A percentile compares a stretch with the other conserved stretches of the same genome.
Conservation (phyloP, 1,140 invertebrate genomes). For the Psix sp. region DNA sequence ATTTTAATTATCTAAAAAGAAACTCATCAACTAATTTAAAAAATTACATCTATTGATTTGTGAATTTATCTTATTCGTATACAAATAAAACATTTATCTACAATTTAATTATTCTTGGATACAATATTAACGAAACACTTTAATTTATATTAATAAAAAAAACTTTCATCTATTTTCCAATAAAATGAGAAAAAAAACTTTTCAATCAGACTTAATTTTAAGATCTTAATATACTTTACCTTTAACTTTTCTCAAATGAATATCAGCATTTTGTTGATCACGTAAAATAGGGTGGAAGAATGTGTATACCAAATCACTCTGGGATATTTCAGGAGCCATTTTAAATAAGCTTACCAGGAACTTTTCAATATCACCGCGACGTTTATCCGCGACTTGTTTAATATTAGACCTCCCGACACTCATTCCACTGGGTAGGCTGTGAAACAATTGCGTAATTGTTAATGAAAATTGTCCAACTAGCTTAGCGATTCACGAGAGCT, state of each 20-base stretch:
- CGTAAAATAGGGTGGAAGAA: constrained; percentile 97
- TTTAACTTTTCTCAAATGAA: constrained; percentile 80
- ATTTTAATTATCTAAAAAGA: no score
- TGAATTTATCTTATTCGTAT: constrained; percentile 13
- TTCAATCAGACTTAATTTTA: constrained; percentile 11
- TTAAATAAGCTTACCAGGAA: constrained; percentile 92
- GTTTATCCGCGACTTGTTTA: constrained; percentile 93
- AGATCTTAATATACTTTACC: constrained; percentile 73
- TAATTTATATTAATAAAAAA: constrained; percentile 7
- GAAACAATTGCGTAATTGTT: constrained; percentile 29
- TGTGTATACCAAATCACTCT: constrained; percentile 97
- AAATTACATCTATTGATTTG: background rate
- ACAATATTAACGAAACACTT: no score
- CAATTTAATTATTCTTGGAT: no score
- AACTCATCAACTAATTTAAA: no score
- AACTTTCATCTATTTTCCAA: constrained; percentile 13
- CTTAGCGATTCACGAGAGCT: constrained; percentile 4
- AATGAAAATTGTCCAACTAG: constrained; percentile 6
- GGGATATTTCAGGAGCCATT: constrained; percentile 94
- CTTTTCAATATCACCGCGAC: constrained; percentile 89
- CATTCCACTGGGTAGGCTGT: constrained; percentile 85
- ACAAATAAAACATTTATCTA: no score
- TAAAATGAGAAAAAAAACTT: background rate
- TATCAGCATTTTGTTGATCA: constrained; percentile 90
- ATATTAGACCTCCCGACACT: constrained; percentile 95